These are phyloP conservation scores for Wasmannia auropunctata DNA, from an alignment of 1,140 invertebrate genomes.

Conservation along the genomic window DNA sequence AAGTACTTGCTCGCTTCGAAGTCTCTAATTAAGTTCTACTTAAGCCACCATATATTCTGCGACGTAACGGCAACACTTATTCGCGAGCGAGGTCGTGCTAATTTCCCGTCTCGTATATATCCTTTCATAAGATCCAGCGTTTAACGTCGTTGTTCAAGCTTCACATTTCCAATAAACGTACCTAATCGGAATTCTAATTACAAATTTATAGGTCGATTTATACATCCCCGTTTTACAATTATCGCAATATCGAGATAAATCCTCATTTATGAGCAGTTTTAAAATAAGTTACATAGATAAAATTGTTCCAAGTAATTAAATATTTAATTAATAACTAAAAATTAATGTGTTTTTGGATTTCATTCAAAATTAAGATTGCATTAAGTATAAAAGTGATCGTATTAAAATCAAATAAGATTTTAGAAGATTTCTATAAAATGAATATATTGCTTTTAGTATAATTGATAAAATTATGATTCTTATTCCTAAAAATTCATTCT, in stretches of 20 bases:
- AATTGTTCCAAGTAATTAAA: neutral
- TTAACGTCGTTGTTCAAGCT: constrained; percentile 34
- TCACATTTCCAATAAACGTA: constrained; percentile 4
- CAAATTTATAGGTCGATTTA: constrained; percentile 22
- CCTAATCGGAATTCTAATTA: constrained; percentile 29
- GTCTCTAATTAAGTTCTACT: constrained; percentile 71
- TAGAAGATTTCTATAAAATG: neutral
- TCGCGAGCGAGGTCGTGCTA: constrained; percentile 27
- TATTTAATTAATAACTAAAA: constrained; percentile 25
- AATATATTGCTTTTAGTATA: neutral
- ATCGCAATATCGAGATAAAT: neutral
- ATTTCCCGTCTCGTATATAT: constrained; percentile 44
- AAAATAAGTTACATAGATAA: neutral
- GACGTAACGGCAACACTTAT: constrained; percentile 40
- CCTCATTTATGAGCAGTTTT: neutral
- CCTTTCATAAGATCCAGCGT: constrained; percentile 30
- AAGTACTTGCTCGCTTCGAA: constrained; percentile 50
- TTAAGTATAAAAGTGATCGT: neutral
- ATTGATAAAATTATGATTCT: neutral
- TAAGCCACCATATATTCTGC: constrained; percentile 47
- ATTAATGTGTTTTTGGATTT: neutral
- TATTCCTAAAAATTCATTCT: neutral
- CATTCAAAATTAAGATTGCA: neutral
- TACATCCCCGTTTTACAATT: neutral
- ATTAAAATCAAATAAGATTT: neutral